phyloP scores from a whole-genome alignment of 2,113 vertebrate species.

The Melanostigma gelatinosum region DNA sequence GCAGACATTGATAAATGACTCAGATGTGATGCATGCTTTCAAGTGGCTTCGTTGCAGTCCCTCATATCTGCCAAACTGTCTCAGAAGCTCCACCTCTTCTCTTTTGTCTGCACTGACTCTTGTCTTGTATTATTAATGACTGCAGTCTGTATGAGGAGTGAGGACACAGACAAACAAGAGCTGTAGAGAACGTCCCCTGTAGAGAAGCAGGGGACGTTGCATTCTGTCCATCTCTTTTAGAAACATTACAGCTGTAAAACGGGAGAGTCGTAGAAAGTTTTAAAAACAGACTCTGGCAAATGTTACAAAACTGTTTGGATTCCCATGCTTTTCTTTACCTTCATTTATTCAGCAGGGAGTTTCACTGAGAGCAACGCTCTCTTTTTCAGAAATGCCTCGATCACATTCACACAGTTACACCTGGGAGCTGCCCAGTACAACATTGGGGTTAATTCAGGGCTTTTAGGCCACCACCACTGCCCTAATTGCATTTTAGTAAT shows the following conservation, averaged over 20 bases:
- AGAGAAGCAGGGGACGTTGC: neutral
- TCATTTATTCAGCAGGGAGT: neutral
- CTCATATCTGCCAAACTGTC: slow-evolving; percentile 39
- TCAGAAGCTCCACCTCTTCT: slow-evolving; percentile 47
- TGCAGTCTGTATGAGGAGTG: slow-evolving; percentile 39
- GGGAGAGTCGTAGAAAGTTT: neutral
- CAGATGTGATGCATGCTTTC: slow-evolving; percentile 39
- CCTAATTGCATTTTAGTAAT: neutral
- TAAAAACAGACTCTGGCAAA: neutral
- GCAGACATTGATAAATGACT: slow-evolving; percentile 23
- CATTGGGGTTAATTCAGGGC: neutral
- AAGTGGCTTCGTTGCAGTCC: slow-evolving; percentile 44
- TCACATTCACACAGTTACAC: neutral
- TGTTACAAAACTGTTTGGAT: neutral
- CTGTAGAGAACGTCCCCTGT: neutral
- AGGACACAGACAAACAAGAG: slow-evolving; percentile 36
- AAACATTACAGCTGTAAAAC: neutral
- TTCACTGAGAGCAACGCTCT: neutral
- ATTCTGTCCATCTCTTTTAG: neutral
- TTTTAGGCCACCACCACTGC: neutral
- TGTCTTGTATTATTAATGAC: slow-evolving; percentile 53
- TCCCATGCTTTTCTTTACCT: neutral
- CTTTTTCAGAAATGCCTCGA: neutral
- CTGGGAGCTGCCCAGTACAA: neutral
- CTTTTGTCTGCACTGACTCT: slow-evolving; percentile 35